Conservation (phyloP, 1,140 invertebrate species). For the Tetramorium simillimum region DNA sequence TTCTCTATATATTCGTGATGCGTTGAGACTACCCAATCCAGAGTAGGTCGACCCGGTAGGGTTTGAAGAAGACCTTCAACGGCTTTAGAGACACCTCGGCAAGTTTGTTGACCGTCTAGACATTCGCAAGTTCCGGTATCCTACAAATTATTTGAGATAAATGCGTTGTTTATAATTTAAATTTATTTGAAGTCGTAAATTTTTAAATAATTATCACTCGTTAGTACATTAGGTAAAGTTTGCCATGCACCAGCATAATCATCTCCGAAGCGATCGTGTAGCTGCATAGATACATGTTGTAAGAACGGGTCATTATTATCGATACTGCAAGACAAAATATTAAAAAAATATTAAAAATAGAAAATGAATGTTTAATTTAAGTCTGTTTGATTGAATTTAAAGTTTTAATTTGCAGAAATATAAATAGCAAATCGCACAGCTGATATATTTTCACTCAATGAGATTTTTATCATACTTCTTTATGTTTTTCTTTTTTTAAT, state of each 20-base stretch:
- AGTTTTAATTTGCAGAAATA: neutral
- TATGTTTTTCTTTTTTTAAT: neutral
- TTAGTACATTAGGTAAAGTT: conserved; percentile 77
- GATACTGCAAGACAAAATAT: conserved; percentile 68
- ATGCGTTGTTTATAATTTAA: neutral
- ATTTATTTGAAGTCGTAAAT: neutral
- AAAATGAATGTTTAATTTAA: neutral
- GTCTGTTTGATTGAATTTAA: neutral
- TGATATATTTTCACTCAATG: neutral
- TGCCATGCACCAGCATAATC: conserved; percentile 81
- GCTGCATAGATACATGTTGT: conserved; percentile 77
- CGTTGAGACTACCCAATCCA: conserved; percentile 87
- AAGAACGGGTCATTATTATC: conserved; percentile 76
- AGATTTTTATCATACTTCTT: neutral
- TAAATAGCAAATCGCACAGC: neutral
- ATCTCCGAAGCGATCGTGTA: conserved; percentile 80
- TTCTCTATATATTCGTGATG: conserved; percentile 87
- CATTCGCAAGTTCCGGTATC: conserved; percentile 81
- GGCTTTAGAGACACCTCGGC: conserved; percentile 77
- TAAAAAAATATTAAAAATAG: conserved; percentile 10
- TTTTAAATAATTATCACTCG: neutral
- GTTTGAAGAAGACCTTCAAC: conserved; percentile 81
- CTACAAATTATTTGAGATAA: conserved; percentile 69
- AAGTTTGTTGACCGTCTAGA: conserved; percentile 80
- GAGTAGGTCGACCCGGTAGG: conserved; percentile 81